Evolutionary conservation across 2,113 vertebrate genomes (phyloP).

Genomic region (Cisticola juncidis): DNA sequence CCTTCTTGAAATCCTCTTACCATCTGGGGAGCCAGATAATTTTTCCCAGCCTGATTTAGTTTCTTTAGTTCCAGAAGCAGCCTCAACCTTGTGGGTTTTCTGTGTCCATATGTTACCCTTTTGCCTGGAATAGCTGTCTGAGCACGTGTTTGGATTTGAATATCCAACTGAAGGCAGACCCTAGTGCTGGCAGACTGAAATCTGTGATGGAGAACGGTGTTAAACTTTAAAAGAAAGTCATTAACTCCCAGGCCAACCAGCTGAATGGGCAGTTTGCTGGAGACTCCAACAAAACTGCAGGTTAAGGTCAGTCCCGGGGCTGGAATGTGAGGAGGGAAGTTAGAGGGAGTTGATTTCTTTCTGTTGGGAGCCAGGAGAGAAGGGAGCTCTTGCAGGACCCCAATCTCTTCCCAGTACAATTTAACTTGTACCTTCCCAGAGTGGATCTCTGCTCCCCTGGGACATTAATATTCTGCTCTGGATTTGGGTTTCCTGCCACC

Average conservation of each 20-base stretch:
- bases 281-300: neutral
- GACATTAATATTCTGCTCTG: neutral
- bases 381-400: fast-evolving
- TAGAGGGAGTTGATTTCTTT: fast-evolving
- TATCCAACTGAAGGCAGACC: neutral
- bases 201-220: neutral
- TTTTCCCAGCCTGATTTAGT: neutral
- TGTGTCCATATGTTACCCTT: neutral
- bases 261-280: conserved; percentile 26
- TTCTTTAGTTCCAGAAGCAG: neutral
- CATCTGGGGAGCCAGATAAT: neutral
- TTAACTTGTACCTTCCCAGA: neutral
- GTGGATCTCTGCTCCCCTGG: neutral
- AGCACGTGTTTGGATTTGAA: neutral
- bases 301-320: conserved; percentile 6
- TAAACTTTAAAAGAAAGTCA: conserved; percentile 62
- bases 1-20: neutral
- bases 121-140: neutral
- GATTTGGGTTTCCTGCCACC: neutral
- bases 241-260: conserved; percentile 27
- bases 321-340: neutral
- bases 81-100: neutral
- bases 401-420: neutral
- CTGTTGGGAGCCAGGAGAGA: neutral
- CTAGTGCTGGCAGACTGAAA: neutral